Evolutionary conservation across 2,888 invertebrate genomes (phyloP).

Genomic region (Drosophila barbarae): DNA sequence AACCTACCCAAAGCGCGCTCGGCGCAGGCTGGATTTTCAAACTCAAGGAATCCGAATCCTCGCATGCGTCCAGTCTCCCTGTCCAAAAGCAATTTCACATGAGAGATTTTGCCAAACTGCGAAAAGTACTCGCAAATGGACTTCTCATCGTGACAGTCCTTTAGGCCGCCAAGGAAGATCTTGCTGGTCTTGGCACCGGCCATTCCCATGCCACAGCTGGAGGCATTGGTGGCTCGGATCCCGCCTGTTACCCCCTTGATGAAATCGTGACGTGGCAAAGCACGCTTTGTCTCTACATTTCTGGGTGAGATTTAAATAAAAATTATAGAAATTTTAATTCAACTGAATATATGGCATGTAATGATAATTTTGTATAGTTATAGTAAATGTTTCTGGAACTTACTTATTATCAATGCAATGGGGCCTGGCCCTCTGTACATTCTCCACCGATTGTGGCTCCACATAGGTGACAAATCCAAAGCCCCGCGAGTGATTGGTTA

Average conservation of each 20-base stretch:
- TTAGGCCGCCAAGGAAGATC: slow-evolving; percentile 76
- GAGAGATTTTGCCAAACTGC: slow-evolving; percentile 70
- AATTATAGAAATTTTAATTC: neutral
- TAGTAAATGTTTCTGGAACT: slow-evolving; percentile 35
- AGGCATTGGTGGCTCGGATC: neutral
- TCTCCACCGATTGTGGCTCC: slow-evolving; percentile 69
- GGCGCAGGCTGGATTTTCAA: slow-evolving; percentile 72
- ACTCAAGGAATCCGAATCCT: slow-evolving; percentile 77
- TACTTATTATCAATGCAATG: slow-evolving; percentile 80
- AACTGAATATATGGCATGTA: neutral
- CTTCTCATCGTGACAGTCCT: slow-evolving; percentile 75
- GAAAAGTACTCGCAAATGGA: slow-evolving; percentile 72
- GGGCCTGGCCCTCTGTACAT: slow-evolving; percentile 73
- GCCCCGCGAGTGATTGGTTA: slow-evolving; percentile 75
- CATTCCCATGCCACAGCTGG: slow-evolving; percentile 13
- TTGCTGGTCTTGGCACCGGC: slow-evolving; percentile 65
- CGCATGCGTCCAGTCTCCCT: slow-evolving; percentile 77
- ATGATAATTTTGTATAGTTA: neutral
- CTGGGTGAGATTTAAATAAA: slow-evolving; percentile 44
- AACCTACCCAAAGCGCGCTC: slow-evolving; percentile 76
- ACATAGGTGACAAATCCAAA: slow-evolving; percentile 77
- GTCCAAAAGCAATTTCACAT: slow-evolving; percentile 74
- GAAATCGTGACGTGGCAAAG: slow-evolving; percentile 73
- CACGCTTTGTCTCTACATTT: slow-evolving; percentile 76
- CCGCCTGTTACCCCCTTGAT: slow-evolving; percentile 50